Base-by-base conservation (phyloP, 2,888 invertebrate genomes). In the Ectemnius continuus region DNA sequence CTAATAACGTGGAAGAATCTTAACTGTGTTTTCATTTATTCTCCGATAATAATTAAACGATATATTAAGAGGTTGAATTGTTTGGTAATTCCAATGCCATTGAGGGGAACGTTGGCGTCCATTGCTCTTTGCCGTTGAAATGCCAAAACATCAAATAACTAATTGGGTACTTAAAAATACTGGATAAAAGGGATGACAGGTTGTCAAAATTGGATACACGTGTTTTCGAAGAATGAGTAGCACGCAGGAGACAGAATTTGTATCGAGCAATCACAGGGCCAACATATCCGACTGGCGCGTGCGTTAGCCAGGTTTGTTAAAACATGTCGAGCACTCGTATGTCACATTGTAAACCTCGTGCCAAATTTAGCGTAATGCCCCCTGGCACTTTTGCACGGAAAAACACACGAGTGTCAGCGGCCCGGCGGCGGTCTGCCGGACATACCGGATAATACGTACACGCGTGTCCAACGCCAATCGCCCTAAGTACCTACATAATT, bases 291-390 rank as follows among this genome's bases (percentile, higher is more conserved):
- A 58, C 11, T 8, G 58, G 58, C 20, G 18, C 18, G n/a, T 52
- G 18, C 52, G 18, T n/a, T 18, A 52, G 16, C 16, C n/a, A 23
- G 58, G 58, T 23, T 18, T 23, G 58, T 58, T 58, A 58, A 58
- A 58, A 58, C 26, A 58, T 26, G 26, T 26, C 20, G 20, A 58
- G 58, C 20, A 20, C 58, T 58, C 58, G 58, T 58, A 58, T 26
- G 58, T 58, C 26, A 58, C 58, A 58, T 58, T 58, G 58, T 26
- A 58, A 58, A 58, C 26, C 58, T 18, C 20, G 20, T 26, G 58
- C 26, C 58, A 58, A 58, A 18, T 23, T 58, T 26, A 26, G 20
- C 58, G 20, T 20, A 20, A 58, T 26, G 26, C 16, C 18, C 18
- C 16, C 16, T 14, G 20, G 26, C 20, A 26, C 20, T 58, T 58